Evolutionary conservation across 2,888 invertebrate species (phyloP), one percentile per base, ranked within the genome.

Genomic region (Encarsia formosa): DNA sequence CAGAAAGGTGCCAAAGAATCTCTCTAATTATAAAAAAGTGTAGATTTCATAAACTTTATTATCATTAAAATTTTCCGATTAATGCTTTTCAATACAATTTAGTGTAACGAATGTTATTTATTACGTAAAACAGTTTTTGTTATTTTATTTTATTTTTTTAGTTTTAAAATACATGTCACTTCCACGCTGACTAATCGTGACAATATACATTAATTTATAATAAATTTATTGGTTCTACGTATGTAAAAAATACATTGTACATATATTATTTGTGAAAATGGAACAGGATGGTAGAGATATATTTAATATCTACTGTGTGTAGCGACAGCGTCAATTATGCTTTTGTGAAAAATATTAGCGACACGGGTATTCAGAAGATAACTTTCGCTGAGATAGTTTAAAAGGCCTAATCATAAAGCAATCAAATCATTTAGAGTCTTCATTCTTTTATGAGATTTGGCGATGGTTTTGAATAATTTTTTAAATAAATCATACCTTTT

Each of bases 271-370:
- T 47, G 47, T 40, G 19, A 35, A 35, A 41, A 37, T 6, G 5
- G 47, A 47, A 13, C 32, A 39, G 32, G 15, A 43, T 40, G 26
- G 39, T 39, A 22, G 44, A 49, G 49, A 34, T 51, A 45, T 49
- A 52, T 39, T 44, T 52, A 49, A 19, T 32, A 44, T 52, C 44
- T 48, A 40, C 20, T 48, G 40, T 23, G 44, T 40, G 43, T 40
- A 55, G 49, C 24, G 32, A 46, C 39, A 49, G 56, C 42, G 56
- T 56, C 56, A 56, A 56, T 56, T 56, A 56, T 56, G 49, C 52
- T 56, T 56, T 56, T 52, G 29, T 39, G 39, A 38, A 53, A 45
- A 40, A 37, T 8, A 18, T 19, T 37, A 20, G 37, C 8, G 5
- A 45, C 26, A 37, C 22, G 35, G 35, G 46, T 42, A 49, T 56